A percentile compares a stretch with the other conserved stretches of the same genome.
Conservation (phyloP, 2,888 invertebrate species). For the Meiosimyza platycephala region DNA sequence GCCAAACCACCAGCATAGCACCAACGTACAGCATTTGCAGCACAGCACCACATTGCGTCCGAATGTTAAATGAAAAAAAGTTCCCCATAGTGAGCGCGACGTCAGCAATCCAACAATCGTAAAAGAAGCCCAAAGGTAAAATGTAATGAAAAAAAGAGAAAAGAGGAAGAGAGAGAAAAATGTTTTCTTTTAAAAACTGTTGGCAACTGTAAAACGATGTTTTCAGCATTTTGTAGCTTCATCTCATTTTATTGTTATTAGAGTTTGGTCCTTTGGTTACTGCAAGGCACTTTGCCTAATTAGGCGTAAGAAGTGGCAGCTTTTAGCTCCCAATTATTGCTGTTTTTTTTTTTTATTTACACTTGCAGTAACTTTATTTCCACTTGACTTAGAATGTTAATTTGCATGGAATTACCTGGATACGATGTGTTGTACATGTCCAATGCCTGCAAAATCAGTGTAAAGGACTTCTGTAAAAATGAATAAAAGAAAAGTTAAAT, state of each 20-base stretch:
- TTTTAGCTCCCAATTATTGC: not conserved
- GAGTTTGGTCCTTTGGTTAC: slow-evolving; percentile 5
- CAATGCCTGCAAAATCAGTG: slow-evolving; percentile 90
- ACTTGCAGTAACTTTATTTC: not conserved
- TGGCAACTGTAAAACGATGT: slow-evolving; percentile 10
- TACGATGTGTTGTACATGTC: slow-evolving; percentile 83
- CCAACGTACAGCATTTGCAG: slow-evolving; percentile 21
- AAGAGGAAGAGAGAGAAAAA: slow-evolving; percentile 43
- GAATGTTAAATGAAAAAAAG: slow-evolving; percentile 23
- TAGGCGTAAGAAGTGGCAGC: slow-evolving; percentile 19
- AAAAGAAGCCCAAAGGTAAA: slow-evolving; percentile 1
- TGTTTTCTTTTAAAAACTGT: slow-evolving; percentile 37
- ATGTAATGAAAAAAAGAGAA: slow-evolving; percentile 24
- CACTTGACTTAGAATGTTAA: slow-evolving; percentile 19
- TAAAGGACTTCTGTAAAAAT: slow-evolving; percentile 87
- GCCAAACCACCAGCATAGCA: slow-evolving; percentile 12
- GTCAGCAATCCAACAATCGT: slow-evolving; percentile 30
- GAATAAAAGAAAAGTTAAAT: slow-evolving; percentile 34
- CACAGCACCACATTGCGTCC: slow-evolving; percentile 38
- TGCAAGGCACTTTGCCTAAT: slow-evolving; percentile 29
- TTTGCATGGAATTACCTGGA: slow-evolving; percentile 72
- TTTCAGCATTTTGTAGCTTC: slow-evolving; percentile 7
- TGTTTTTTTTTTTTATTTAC: not conserved
- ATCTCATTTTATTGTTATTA: slow-evolving; percentile 12
- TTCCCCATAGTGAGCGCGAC: slow-evolving; percentile 21